Evolutionary conservation across 2,797 vertebrate species (phyloP).

Genomic region (Hozukius guyotensis): DNA sequence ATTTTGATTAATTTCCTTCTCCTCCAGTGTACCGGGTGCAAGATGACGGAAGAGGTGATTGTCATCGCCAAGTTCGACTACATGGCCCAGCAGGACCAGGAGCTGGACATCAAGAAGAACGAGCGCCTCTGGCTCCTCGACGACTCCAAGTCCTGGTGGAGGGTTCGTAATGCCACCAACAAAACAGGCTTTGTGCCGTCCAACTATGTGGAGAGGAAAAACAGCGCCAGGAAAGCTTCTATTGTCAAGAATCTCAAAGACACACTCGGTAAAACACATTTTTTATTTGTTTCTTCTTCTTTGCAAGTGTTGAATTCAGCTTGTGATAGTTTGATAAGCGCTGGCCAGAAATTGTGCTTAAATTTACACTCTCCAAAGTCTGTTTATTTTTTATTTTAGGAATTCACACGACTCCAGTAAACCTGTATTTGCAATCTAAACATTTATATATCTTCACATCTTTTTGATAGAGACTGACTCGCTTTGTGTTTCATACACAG

Average conservation of each 20-base stretch:
- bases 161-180: slow-evolving; percentile 92
- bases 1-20: background rate
- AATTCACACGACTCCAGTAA: background rate
- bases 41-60: slow-evolving; percentile 95
- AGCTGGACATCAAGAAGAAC: slow-evolving; percentile 95
- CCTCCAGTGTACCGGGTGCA: slow-evolving; percentile 79
- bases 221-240: slow-evolving; percentile 92
- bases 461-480: background rate
- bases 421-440: slow-evolving; percentile 16
- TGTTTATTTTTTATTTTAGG: slow-evolving; percentile 20
- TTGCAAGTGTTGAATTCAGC: slow-evolving; percentile 6
- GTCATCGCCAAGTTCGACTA: slow-evolving; percentile 96
- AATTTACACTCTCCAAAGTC: background rate
- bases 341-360: background rate
- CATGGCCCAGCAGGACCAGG: slow-evolving; percentile 95
- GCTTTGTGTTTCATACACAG: background rate
- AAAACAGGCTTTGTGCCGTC: slow-evolving; percentile 94
- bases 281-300: background rate
- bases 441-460: slow-evolving; percentile 18
- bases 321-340: background rate
- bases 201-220: slow-evolving; percentile 94
- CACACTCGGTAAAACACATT: slow-evolving; percentile 85
- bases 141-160: slow-evolving; percentile 95
- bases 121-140: slow-evolving; percentile 92
- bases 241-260: slow-evolving; percentile 95